phyloP scores from a whole-genome alignment of 2,113 vertebrate genomes.

The Elanus axillaris region DNA sequence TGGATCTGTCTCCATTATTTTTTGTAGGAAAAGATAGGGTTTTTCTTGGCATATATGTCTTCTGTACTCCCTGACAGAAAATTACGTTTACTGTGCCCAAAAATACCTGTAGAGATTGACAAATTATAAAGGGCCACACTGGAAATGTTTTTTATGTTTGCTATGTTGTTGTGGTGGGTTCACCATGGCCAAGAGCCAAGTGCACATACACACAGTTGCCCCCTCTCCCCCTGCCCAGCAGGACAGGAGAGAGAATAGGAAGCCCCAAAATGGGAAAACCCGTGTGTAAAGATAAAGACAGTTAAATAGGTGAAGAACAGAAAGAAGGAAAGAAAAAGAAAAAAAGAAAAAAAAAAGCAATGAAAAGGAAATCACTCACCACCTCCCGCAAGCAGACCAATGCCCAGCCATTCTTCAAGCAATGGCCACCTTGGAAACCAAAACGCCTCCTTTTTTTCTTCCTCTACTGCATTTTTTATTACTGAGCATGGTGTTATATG shows the following conservation, averaged over 20 bases:
- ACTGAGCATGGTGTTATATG: neutral
- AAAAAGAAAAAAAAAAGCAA: neutral
- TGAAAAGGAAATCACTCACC: neutral
- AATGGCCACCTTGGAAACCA: neutral
- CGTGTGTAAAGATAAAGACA: neutral
- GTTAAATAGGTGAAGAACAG: neutral
- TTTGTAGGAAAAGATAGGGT: neutral
- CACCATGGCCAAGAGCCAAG: neutral
- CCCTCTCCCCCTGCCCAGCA: neutral
- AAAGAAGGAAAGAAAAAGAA: too few species aligned
- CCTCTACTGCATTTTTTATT: neutral
- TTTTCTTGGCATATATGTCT: neutral
- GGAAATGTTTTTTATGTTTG: neutral
- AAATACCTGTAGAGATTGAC: neutral
- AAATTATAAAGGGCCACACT: neutral
- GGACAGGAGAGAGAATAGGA: neutral
- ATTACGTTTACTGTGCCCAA: neutral
- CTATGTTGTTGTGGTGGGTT: neutral
- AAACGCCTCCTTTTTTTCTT: neutral
- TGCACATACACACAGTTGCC: neutral
- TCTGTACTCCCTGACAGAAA: neutral
- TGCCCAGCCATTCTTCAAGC: neutral
- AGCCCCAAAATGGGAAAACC: neutral
- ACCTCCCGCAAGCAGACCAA: neutral
- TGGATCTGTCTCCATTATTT: neutral